phyloP scores from a whole-genome alignment of 2,797 vertebrate species.

The Lacerta viridis region DNA sequence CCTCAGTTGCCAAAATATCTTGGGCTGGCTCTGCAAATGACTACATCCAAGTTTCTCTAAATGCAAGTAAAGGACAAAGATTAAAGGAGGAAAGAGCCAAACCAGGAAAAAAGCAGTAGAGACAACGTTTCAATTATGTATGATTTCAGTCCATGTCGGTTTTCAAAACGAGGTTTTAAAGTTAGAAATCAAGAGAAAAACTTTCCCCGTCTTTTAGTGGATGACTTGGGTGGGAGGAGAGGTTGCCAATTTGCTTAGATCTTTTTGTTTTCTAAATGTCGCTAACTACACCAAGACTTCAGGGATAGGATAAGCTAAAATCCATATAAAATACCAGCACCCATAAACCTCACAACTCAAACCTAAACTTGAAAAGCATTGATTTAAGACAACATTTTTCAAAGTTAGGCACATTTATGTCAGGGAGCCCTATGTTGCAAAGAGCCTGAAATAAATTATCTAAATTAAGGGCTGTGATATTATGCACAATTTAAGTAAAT shows the following conservation, averaged over 20 bases:
- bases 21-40: too few relatives aligned
- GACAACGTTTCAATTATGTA: background rate
- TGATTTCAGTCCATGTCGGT: background rate
- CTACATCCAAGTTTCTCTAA: too few relatives aligned
- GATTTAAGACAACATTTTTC: background rate
- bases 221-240: background rate
- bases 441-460: background rate
- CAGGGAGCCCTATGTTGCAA: background rate
- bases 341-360: background rate
- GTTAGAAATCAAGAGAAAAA: background rate
- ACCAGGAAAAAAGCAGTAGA: too few relatives aligned
- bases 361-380: background rate
- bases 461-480: background rate
- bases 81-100: too few relatives aligned
- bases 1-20: too few relatives aligned
- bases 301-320: background rate
- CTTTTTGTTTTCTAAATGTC: background rate
- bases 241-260: too few relatives aligned
- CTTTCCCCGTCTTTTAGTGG: background rate
- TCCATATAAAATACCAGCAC: background rate
- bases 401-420: too few relatives aligned
- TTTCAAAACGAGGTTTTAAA: background rate
- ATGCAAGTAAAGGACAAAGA: too few relatives aligned
- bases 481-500: background rate
- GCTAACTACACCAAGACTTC: background rate